Base-by-base conservation (phyloP, 2,797 vertebrate genomes). In the Brotula barbata region DNA sequence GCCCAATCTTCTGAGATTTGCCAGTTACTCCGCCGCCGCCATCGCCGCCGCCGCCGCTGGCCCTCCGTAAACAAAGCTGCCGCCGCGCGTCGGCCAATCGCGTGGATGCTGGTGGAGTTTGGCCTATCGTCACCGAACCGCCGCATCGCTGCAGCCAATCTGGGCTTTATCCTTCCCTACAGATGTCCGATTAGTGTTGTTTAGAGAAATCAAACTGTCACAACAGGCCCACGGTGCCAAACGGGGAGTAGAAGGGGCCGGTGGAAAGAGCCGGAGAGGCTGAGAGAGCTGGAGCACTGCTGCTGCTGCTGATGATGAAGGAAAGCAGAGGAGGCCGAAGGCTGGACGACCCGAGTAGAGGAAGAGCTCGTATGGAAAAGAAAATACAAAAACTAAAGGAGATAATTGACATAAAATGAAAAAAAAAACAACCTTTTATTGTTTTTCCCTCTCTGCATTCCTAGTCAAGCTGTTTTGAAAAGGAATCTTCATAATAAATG, bases 101-200 rank as follows among this genome's bases (percentile, higher is more conserved):
- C 70, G 56, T 28, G 72, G 73, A 76, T 77, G 70, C 75, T 88
- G 85, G 85, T 80, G 53, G 72, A 45, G 71, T 59, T n/a, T 25
- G 73, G 59, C 77, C 87, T 85, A 89, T 88, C 87, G 68, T 77
- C 82, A 49, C 75, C 82, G 74, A 82, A 77, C 80, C 52, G 78
- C 80, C 68, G 73, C 64, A 22, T 33, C 40, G 70, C 69, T 48
- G 44, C 75, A 60, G 86, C 87, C 88, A 89, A 84, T 86, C 83
- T 82, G 83, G 78, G 84, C 80, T 82, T 89, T 88, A 87, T 88
- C 89, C 82, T 71, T 82, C 85, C 85, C 86, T 74, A 80, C 90
- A 92, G 89, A 90, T 83, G 84, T 86, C 80, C 41, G 84, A 87
- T 89, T 88, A 88, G 75, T 88, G 86, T 83, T 82, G 84, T 90